Evolutionary conservation across 2,888 invertebrate genomes (phyloP).

Genomic region (Stenolophus ochropezus): DNA sequence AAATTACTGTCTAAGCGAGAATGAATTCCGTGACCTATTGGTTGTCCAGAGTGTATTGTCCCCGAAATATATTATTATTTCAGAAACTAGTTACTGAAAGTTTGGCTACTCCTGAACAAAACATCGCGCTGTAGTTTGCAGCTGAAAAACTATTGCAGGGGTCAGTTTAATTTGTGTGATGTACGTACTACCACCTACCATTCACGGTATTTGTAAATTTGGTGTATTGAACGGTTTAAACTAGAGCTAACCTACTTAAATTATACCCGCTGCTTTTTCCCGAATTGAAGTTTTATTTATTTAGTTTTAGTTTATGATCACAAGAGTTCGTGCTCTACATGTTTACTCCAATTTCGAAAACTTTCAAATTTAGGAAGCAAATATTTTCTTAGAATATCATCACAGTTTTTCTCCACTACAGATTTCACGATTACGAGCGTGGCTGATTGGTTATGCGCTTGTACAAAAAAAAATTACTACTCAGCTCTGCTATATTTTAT

Average conservation of each 20-base stretch:
- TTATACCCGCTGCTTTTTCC: neutral
- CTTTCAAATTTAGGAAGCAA: neutral
- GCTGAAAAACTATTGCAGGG: neutral
- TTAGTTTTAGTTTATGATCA: neutral
- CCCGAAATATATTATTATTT: no score
- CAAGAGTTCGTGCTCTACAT: neutral
- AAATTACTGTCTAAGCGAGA: no score
- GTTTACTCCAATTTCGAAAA: neutral
- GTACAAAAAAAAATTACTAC: no score
- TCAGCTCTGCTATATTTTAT: no score
- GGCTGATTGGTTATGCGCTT: no score
- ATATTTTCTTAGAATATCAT: neutral
- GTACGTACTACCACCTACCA: neutral
- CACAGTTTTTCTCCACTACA: neutral
- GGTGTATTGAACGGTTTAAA: neutral
- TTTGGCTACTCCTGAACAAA: neutral
- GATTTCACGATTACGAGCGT: neutral
- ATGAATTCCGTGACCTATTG: no score
- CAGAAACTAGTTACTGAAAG: neutral
- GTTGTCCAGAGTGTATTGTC: no score
- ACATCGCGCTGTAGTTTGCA: neutral
- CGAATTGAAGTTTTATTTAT: neutral
- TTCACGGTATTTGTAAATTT: neutral
- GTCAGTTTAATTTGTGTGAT: slow-evolving; percentile 18
- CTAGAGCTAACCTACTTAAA: neutral